Conservation (phyloP, 2,888 invertebrate species). For the Melieria omissa region DNA sequence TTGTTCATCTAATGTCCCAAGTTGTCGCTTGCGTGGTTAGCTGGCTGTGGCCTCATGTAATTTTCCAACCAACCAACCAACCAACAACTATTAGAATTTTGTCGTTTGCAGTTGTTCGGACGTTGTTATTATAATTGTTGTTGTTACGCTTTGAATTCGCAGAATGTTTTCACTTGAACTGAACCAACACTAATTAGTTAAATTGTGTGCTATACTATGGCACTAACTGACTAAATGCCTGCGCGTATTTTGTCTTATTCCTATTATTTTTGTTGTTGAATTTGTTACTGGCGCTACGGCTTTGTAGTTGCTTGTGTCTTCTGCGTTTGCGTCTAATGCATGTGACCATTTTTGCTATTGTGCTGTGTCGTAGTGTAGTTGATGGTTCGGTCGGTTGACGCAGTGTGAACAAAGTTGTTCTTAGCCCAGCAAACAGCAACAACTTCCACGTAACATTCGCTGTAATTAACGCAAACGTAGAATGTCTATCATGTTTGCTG, state of each 20-base stretch:
- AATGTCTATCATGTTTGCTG: conserved; percentile 49
- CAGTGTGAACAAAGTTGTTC: too few species aligned
- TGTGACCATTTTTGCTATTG: too few species aligned
- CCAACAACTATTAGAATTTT: too few species aligned
- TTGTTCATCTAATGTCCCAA: neutral
- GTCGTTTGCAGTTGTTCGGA: too few species aligned
- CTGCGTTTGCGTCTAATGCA: neutral
- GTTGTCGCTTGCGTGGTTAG: neutral
- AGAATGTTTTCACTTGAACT: conserved; percentile 13
- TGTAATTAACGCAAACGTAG: conserved; percentile 56
- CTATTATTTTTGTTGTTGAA: conserved; percentile 22
- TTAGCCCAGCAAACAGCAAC: neutral
- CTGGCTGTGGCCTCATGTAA: neutral
- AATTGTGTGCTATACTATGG: conserved; percentile 33
- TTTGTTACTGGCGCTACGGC: conserved; percentile 1
- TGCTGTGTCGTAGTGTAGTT: too few species aligned
- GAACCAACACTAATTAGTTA: conserved; percentile 44
- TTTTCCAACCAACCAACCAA: too few species aligned
- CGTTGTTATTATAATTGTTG: conserved; percentile 17
- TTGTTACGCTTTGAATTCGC: neutral
- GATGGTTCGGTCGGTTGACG: too few species aligned
- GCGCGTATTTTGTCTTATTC: neutral
- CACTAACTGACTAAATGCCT: neutral
- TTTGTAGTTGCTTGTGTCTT: conserved; percentile 19
- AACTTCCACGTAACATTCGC: conserved; percentile 39